Conservation (phyloP, 2,888 invertebrate genomes). For the Clanis bilineata region DNA sequence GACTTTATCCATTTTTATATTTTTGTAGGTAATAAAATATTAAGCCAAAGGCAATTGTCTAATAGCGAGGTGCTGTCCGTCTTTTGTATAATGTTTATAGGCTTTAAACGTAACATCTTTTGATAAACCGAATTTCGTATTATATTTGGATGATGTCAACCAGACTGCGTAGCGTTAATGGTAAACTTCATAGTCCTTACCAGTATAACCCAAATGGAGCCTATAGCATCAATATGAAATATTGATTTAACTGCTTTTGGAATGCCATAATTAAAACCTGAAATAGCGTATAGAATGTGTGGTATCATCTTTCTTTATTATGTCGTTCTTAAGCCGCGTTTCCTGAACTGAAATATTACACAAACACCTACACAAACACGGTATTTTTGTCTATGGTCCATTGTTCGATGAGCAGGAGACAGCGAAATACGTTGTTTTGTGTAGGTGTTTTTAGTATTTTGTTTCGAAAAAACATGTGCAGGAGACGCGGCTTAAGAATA, state of each 20-base stretch:
- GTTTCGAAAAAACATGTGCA: too few species aligned
- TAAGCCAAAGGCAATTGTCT: conserved; percentile 77
- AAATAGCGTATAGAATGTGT: conserved; percentile 3
- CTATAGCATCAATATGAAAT: conserved; percentile 5
- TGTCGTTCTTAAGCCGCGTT: neutral
- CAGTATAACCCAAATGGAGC: neutral
- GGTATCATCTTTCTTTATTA: neutral
- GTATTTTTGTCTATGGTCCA: too few species aligned
- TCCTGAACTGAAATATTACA: too few species aligned
- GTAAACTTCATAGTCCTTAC: neutral
- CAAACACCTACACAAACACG: too few species aligned
- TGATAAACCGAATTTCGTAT: conserved; percentile 57
- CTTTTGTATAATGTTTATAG: conserved; percentile 59
- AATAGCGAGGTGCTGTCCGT: conserved; percentile 70
- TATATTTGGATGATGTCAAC: conserved; percentile 14
- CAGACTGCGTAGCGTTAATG: conserved; percentile 3
- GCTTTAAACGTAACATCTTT: conserved; percentile 56
- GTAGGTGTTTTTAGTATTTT: too few species aligned
- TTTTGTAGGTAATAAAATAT: conserved; percentile 38
- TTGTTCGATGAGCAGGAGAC: too few species aligned
- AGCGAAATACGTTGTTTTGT: too few species aligned
- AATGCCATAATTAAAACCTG: conserved; percentile 13
- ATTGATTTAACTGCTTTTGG: conserved; percentile 2
- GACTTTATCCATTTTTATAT: conserved; percentile 17
- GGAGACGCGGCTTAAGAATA: too few species aligned